Evolutionary conservation across 2,888 invertebrate genomes (phyloP).

Genomic region (Cancer borealis): DNA sequence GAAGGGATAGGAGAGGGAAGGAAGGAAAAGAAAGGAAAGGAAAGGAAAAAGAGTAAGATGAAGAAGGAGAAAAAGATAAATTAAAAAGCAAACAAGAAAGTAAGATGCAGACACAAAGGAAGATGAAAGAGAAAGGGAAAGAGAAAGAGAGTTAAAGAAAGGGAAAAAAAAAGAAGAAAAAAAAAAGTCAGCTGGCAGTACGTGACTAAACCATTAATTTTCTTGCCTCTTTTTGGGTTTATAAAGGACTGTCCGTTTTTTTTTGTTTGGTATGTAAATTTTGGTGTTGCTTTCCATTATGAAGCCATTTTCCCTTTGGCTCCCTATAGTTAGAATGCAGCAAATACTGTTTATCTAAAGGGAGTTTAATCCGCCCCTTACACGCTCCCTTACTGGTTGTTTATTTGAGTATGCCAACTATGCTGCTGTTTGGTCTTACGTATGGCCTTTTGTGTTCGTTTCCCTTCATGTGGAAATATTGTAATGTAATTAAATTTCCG

Average conservation of each 20-base stretch:
- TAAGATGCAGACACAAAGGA: too few relatives aligned
- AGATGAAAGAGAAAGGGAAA: neutral
- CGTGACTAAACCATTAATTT: conserved; percentile 1
- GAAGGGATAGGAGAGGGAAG: too few relatives aligned
- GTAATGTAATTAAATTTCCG: neutral
- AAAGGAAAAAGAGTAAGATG: too few relatives aligned
- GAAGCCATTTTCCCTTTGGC: neutral
- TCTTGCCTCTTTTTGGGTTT: neutral
- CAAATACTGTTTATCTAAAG: neutral
- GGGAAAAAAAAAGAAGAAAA: too few relatives aligned
- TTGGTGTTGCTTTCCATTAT: neutral
- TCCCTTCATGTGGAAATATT: neutral
- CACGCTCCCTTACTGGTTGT: neutral
- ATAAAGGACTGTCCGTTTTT: neutral
- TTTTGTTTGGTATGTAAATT: neutral
- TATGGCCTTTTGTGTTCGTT: neutral
- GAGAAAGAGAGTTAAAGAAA: neutral
- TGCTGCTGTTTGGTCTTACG: neutral
- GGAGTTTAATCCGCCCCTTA: neutral
- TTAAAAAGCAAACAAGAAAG: too few relatives aligned
- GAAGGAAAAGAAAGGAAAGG: too few relatives aligned
- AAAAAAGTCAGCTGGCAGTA: neutral
- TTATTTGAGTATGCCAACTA: neutral
- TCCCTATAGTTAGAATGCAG: conserved; percentile 4
- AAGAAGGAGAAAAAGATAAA: too few relatives aligned